Evolutionary conservation across 2,113 vertebrate species (phyloP), one percentile per base, ranked within the genome.

Genomic region (Uria lomvia): DNA sequence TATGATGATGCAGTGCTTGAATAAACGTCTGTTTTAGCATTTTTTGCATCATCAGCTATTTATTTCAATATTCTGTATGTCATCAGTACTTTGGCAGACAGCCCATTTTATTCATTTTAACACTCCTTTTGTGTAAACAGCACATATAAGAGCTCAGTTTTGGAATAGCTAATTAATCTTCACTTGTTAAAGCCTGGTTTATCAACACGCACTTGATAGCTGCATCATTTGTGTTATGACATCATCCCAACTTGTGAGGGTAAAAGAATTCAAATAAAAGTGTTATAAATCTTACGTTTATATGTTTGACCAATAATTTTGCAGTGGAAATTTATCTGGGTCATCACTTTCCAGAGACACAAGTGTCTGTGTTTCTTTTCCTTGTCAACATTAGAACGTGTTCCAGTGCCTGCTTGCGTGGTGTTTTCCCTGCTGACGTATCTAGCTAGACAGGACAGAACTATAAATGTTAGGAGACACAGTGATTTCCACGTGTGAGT

Each of bases 1-100:
- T 22, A 4, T 15, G 21, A n/a, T 10, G 30, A 18, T 67, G 34
- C 40, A 17, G 47, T 58, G 24, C 68, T 77, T 65, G 43, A 82
- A 66, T 70, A 94, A 70, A 71, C 5, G 6, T 65, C 42, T 91
- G 29, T 95, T 81, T 89, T 50, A 40, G 36, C 77, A 53, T 20
- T 95, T 92, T 92, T 8, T 79, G 56, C 76, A 78, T 93, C 77
- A 75, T 94, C 94, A 92, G 81, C 90, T 95, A 89, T 94, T 97
- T 92, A 92, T 96, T 96, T 96, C 86, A 93, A 70, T 87, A 96
- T 82, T 94, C 89, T 92, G n/a, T 87, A 90, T 94, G 70, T 56
- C 95, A 91, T 86, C 43, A 38, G 74, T 90, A 71, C 34, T 95
- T 91, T 86, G 76, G 78, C 81, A 96, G 93, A 84, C 70, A 97